Base-by-base conservation (phyloP, 1,140 invertebrate genomes). In the Macrobrachium rosenbergii region DNA sequence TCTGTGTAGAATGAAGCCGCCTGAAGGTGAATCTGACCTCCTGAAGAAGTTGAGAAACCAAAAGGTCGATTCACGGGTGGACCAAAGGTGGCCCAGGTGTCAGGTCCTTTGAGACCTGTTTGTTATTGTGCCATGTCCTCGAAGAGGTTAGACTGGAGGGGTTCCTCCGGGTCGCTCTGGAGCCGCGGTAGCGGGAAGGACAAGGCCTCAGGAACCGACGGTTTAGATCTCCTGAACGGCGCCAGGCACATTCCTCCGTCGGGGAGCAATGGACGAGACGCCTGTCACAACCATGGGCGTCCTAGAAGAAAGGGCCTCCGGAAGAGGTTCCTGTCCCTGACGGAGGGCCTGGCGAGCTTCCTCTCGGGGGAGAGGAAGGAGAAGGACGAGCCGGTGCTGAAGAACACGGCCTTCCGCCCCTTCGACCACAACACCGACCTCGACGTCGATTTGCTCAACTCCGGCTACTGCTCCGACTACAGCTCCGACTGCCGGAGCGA, bases 311-410 rank as follows among this genome's bases (percentile, higher is more conserved):
- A 86, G 16, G 85, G 85, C 5, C 64, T 89, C 3, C 76, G 87
- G 8, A 89, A 89, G 69, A 80, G 87, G 59, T 89, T 89, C 43
- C 87, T 73, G 5, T 89, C 89, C 43, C 73, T 89, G 52, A 89
- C 89, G 21, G 89, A 89, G 58, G 89, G 89, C n/a, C 59, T 89
- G 16, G 69, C 89, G 14, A 82, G 77, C 52, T 69, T 89, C 78
- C 69, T 89, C 45, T 78, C 82, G 2, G 77, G 84, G 7, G 89
- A 89, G 10, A 89, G 82, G 64, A 89, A 88, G 43, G 87, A 88
- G 19, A 88, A 82, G 72, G 76, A 85, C 0, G 52, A 52, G 6
- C 52, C 52, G 52, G 8, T 52, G 2, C 7, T 81, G 23, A 87
- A 81, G 21, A 52, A 43, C 28, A 14, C 69, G 7, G 79, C 79